Base-by-base conservation (phyloP, 2,888 invertebrate genomes). In the Andrena camellia region DNA sequence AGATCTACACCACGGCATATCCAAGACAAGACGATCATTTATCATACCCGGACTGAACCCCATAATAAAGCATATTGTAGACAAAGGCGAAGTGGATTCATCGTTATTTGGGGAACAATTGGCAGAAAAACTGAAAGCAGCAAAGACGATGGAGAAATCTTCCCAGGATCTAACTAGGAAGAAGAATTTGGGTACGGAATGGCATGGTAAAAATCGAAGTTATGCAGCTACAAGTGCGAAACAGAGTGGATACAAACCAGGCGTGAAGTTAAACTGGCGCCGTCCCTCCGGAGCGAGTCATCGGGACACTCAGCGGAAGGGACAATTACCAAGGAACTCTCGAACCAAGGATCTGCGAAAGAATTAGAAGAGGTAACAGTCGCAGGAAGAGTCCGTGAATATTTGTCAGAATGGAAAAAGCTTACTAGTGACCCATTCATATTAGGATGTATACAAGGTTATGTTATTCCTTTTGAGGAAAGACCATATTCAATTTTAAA, bases 231-330 rank as follows among this genome's bases (percentile, higher is more conserved):
- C 42, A 42, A 50, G 50, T 50, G 13, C n/a, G 50, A 50, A 50
- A 50, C 50, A 50, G 13, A 50, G 13, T n/a, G 50, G 33, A 33
- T 33, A 33, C 33, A 33, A 33, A 33, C 33, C 4, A 29, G 59
- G 59, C 13, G 59, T 29, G 31, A 60, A 60, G 29, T 60, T 59
- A 60, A 60, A 60, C 59, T 60, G 59, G 59, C 59, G 31, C 29
- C 59, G 31, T 60, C 5, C 59, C 59, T 29, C 17, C 59, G 29
- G 29, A 29, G 29, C 29, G 59, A 60, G 31, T 31, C 29, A 13
- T 29, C 29, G 59, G 29, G 59, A 29, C 31, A 29, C 59, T 60
- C 59, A 60, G 29, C 29, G 59, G 59, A 60, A 60, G 59, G 59
- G 59, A 29, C 59, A 60, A 29, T 6, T 29, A 60, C 29, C 59